Evolutionary conservation across 2,113 vertebrate genomes (phyloP), one percentile per base, ranked within the genome.

Genomic region (Onychorhynchus coronatus): DNA sequence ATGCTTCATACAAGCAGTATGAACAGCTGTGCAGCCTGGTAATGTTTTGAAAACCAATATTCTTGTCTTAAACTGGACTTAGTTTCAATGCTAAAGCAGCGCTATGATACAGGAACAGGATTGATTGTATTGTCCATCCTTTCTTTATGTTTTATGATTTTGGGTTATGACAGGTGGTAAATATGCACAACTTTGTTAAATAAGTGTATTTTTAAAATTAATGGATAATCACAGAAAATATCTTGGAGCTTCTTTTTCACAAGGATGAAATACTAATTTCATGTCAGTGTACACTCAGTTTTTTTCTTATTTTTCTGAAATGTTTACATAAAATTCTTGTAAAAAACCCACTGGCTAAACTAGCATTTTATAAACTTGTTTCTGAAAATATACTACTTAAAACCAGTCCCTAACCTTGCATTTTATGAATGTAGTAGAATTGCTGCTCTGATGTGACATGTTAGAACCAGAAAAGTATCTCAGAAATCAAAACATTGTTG

Each of bases 21-120:
- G 50, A 18, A 74, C 47, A n/a, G 37, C 73, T 87, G 70, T 65
- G 80, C 72, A 95, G 65, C 66, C 66, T 73, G 66, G 58, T 65
- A 65, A 70, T 9, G 62, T 59, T 93, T 95, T 46, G 75, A 42
- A 75, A 95, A 70, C 35, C 31, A 86, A 3, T 84, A 49, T 88
- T 96, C 96, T 96, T 96, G 63, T 97, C 91, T 91, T 90, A 67
- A 88, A 71, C 52, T 92, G 24, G 49, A 70, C 81, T 76, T 87
- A 84, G 49, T 96, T 97, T 95, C 82, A 82, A 17, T 72, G 70
- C 19, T 80, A 81, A 93, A 92, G 89, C 80, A 95, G 65, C 93
- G 50, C 46, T 47, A 27, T 53, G 53, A 41, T 81, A 37, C 4
- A 19, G 35, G 58, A 91, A 59, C 20, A 50, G 62, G 30, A 61